These are phyloP conservation scores for Platalea minor DNA, from an alignment of 2,797 vertebrate species.

Conservation along the genomic window DNA sequence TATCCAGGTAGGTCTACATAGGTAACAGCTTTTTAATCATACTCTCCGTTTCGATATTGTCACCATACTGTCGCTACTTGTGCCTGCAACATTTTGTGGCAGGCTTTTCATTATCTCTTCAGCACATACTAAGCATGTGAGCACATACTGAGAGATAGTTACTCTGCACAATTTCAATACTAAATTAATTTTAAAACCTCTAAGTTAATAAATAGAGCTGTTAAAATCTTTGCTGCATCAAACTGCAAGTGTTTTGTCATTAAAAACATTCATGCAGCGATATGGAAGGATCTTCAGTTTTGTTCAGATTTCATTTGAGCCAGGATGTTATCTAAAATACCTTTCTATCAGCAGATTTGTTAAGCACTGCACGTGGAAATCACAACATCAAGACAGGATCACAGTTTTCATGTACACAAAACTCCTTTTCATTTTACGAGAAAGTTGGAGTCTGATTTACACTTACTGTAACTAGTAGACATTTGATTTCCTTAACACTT, in stretches of 20 bases:
- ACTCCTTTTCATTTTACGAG: not conserved
- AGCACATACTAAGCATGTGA: not conserved
- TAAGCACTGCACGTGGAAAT: not conserved
- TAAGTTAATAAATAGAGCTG: not conserved
- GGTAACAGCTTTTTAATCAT: not conserved
- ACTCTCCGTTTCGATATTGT: not conserved
- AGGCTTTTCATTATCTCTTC: not conserved
- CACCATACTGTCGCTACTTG: not conserved
- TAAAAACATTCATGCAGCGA: not conserved
- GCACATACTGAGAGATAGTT: not conserved
- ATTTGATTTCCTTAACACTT: slow-evolving; percentile 20
- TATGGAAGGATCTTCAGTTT: not conserved
- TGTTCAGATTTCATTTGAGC: not conserved
- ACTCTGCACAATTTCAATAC: not conserved
- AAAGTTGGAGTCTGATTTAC: not conserved
- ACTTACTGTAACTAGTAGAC: slow-evolving; percentile 15
- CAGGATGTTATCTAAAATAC: not conserved
- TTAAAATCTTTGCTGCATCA: not conserved
- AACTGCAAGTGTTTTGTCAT: not conserved
- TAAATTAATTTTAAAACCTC: not conserved
- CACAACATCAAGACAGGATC: not conserved
- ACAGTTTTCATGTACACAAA: not conserved
- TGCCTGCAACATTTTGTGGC: not conserved
- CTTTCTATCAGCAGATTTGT: not conserved
- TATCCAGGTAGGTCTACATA: not conserved